phyloP scores from a whole-genome alignment of 2,113 vertebrate species.

The Scalopus aquaticus region DNA sequence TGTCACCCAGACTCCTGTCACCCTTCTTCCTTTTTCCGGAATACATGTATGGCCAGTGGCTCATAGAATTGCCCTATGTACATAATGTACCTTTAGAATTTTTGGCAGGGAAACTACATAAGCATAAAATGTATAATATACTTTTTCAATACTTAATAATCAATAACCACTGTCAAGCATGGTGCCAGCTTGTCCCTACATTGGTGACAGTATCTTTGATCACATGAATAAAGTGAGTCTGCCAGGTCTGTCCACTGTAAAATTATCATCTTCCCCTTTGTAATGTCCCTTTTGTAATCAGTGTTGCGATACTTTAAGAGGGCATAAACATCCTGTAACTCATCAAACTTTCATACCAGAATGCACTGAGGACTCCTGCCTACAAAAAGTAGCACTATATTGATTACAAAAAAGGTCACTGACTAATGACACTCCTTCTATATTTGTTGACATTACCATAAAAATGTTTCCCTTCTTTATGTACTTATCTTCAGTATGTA shows the following conservation, averaged over 20 bases:
- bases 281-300: background rate
- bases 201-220: background rate
- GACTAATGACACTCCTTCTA: background rate
- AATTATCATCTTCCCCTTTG: background rate
- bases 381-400: background rate
- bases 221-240: background rate
- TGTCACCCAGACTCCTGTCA: background rate
- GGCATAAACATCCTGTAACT: background rate
- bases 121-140: background rate
- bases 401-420: background rate
- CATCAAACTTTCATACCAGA: background rate
- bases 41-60: background rate
- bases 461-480: background rate
- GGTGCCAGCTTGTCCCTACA: background rate
- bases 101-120: background rate
- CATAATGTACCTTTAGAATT: constrained; percentile 17
- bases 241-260: background rate
- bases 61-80: background rate
- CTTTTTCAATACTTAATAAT: background rate
- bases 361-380: background rate
- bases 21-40: constrained; percentile 22
- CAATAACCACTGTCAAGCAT: background rate
- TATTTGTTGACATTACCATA: background rate
- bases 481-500: background rate
- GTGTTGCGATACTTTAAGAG: constrained; percentile 2